phyloP scores from a whole-genome alignment of 1,140 invertebrate species.

The Drosophila sproati region DNA sequence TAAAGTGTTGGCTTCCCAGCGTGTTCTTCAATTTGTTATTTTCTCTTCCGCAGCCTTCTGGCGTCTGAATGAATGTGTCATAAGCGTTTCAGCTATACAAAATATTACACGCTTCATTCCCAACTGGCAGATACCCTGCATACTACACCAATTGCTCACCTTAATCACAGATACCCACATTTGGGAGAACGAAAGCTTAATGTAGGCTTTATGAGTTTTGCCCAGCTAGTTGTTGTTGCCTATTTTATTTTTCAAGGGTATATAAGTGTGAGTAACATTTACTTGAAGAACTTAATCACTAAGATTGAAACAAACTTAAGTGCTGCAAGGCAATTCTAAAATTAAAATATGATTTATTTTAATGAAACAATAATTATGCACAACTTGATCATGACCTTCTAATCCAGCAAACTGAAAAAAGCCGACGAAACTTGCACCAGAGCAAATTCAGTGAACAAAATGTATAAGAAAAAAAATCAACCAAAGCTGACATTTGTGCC shows the following conservation, averaged over 20 bases:
- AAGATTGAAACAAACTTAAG: too few relatives aligned
- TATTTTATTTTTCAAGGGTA: background rate
- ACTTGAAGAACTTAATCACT: too few relatives aligned
- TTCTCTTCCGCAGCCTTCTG: constrained; percentile 36
- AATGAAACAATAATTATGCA: background rate
- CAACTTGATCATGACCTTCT: background rate
- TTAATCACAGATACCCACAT: too few relatives aligned
- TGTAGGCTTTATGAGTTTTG: too few relatives aligned
- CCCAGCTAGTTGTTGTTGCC: too few relatives aligned
- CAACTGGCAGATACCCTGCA: background rate
- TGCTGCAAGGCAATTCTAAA: background rate
- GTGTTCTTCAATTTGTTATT: constrained; percentile 59
- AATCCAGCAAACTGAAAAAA: background rate
- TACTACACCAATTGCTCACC: too few relatives aligned
- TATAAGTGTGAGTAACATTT: background rate
- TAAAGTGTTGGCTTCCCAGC: constrained; percentile 28
- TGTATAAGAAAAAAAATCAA: constrained; percentile 34
- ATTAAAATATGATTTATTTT: background rate
- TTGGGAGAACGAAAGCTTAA: too few relatives aligned
- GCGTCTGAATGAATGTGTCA: constrained; percentile 65
- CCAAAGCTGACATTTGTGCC: constrained; percentile 52
- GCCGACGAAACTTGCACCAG: background rate
- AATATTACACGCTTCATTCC: constrained; percentile 6
- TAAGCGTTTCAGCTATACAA: constrained; percentile 57
- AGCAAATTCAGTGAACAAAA: constrained; percentile 36